A percentile compares a stretch with the other conserved stretches of the same genome.
Evolutionary conservation across 2,113 vertebrate genomes (phyloP).

Genomic region (Nematolebias whitei): DNA sequence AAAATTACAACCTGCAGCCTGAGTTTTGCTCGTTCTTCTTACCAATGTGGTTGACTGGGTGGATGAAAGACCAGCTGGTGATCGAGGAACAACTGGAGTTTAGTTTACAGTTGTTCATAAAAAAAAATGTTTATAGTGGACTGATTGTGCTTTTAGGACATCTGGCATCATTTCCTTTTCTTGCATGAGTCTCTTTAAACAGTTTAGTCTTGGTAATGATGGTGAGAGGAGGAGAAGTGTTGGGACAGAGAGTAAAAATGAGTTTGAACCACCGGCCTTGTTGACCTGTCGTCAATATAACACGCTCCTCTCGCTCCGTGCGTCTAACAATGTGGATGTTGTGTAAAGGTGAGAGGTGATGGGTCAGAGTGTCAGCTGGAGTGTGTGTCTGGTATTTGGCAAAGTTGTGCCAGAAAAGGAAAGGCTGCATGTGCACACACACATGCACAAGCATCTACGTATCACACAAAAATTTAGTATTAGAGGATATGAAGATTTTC

Average conservation of each 20-base stretch:
- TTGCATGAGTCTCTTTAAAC: background rate
- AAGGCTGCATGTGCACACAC: slow-evolving; percentile 11
- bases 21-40: slow-evolving; percentile 31
- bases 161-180: background rate
- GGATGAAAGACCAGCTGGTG: slow-evolving; percentile 34
- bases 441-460: background rate
- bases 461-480: background rate
- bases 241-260: background rate
- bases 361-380: slow-evolving; percentile 76
- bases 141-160: background rate
- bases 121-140: slow-evolving; percentile 1
- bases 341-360: slow-evolving; percentile 73
- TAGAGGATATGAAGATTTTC: background rate
- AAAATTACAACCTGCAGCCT: slow-evolving; percentile 67
- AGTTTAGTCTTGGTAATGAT: background rate
- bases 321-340: slow-evolving; percentile 62
- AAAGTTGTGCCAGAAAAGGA: slow-evolving; percentile 53
- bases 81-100: slow-evolving; percentile 25
- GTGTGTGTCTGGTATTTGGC: slow-evolving; percentile 77
- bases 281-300: slow-evolving; percentile 18
- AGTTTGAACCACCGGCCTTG: background rate
- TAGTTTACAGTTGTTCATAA: slow-evolving; percentile 6
- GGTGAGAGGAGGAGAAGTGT: background rate
- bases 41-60: slow-evolving; percentile 53
- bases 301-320: slow-evolving; percentile 13